phyloP scores from a whole-genome alignment of 2,797 vertebrate species.

The Gouania willdenowi region DNA sequence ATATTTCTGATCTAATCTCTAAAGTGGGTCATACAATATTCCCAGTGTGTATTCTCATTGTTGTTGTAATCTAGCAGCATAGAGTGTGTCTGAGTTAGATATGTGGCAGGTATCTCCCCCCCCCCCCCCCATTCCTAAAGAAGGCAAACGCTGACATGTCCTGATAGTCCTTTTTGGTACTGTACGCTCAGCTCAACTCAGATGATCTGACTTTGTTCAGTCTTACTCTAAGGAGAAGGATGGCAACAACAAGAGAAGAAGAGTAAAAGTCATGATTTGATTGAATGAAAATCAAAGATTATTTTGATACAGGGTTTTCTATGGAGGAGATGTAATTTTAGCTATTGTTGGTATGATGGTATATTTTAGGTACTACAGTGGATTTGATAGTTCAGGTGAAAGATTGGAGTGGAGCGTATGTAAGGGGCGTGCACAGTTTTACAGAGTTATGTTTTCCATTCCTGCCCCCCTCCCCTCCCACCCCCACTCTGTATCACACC shows the following conservation, averaged over 20 bases:
- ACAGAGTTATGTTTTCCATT: not conserved
- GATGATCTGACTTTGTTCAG: slow-evolving; percentile 39
- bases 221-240: slow-evolving; percentile 26
- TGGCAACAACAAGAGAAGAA: slow-evolving; percentile 29
- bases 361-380: slow-evolving; percentile 74
- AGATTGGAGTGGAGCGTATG: slow-evolving; percentile 50
- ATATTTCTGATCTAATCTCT: slow-evolving; percentile 6
- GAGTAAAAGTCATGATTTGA: slow-evolving; percentile 54
- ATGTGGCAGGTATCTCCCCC: slow-evolving; percentile 16
- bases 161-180: slow-evolving; percentile 33
- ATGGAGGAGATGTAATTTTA: slow-evolving; percentile 57
- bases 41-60: slow-evolving; percentile 39
- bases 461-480: slow-evolving; percentile 8
- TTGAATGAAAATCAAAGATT: slow-evolving; percentile 55
- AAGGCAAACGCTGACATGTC: slow-evolving; percentile 51
- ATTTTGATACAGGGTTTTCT: slow-evolving; percentile 76
- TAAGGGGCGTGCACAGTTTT: slow-evolving; percentile 38
- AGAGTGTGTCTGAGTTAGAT: slow-evolving; percentile 36
- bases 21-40: slow-evolving; percentile 27
- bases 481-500: slow-evolving; percentile 13
- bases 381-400: slow-evolving; percentile 56
- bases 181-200: slow-evolving; percentile 43
- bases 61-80: slow-evolving; percentile 41
- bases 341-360: slow-evolving; percentile 72
- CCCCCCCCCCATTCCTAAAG: slow-evolving; percentile 34